Conservation (phyloP, 2,113 vertebrate genomes). For the Oostethus manadensis region DNA sequence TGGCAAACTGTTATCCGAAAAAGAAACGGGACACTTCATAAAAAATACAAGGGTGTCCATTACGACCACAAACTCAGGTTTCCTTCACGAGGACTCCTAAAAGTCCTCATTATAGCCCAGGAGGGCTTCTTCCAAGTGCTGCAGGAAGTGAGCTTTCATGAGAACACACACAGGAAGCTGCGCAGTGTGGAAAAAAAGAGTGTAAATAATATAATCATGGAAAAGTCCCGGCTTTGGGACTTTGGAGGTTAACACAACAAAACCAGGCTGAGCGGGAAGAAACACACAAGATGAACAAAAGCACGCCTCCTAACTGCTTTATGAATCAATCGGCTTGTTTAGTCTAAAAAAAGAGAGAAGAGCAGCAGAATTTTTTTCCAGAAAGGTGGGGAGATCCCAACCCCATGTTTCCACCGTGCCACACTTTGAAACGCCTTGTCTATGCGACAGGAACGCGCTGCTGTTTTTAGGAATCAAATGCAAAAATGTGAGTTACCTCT, state of each 20-base stretch:
- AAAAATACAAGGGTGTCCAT: slow-evolving; percentile 60
- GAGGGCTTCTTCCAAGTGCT: too few species aligned
- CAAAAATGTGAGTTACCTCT: too few species aligned
- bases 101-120: too few species aligned
- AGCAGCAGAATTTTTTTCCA: too few species aligned
- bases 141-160: slow-evolving; percentile 18
- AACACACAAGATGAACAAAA: neutral
- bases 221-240: slow-evolving; percentile 22
- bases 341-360: too few species aligned
- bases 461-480: too few species aligned
- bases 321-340: too few species aligned
- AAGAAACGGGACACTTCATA: slow-evolving; percentile 55
- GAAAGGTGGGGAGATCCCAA: too few species aligned
- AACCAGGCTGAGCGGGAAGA: slow-evolving; percentile 40
- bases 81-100: slow-evolving; percentile 8
- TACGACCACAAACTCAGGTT: slow-evolving; percentile 26
- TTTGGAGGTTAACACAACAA: slow-evolving; percentile 25
- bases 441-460: too few species aligned
- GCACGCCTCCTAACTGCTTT: too few species aligned
- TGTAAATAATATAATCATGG: slow-evolving; percentile 37
- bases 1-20: slow-evolving; percentile 19
- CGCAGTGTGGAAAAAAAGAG: slow-evolving; percentile 9
- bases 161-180: slow-evolving; percentile 27
- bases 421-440: too few species aligned
- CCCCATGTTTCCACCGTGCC: too few species aligned